These are phyloP conservation scores for Amniataba percoides DNA, from an alignment of 2,797 vertebrate species.

Conservation along the genomic window DNA sequence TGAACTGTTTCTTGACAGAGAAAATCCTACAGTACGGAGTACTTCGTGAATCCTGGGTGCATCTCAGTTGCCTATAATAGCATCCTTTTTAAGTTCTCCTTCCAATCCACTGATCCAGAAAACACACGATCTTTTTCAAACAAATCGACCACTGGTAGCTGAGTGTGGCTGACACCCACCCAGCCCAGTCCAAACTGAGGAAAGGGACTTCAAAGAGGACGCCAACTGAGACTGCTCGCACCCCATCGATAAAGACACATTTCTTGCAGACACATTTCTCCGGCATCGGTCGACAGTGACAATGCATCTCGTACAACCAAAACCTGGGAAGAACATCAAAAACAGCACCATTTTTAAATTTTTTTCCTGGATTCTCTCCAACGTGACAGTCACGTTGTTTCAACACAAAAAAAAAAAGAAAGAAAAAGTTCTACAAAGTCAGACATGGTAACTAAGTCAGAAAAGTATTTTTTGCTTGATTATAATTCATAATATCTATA, in stretches of 20 bases:
- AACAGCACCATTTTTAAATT: constrained; percentile 79
- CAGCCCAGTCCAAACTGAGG: constrained; percentile 24
- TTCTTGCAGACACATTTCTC: constrained; percentile 62
- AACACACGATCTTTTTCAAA: constrained; percentile 31
- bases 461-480: constrained; percentile 73
- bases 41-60: constrained; percentile 45
- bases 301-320: constrained; percentile 60
- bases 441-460: constrained; percentile 72
- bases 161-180: constrained; percentile 4
- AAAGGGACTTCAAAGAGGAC: constrained; percentile 52
- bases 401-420: constrained; percentile 66
- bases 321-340: constrained; percentile 79
- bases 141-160: constrained; percentile 25
- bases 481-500: constrained; percentile 76
- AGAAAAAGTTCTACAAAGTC: constrained; percentile 77
- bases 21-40: constrained; percentile 58
- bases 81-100: constrained; percentile 33
- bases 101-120: constrained; percentile 50
- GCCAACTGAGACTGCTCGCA: constrained; percentile 27
- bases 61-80: constrained; percentile 40
- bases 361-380: constrained; percentile 77
- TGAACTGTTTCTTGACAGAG: constrained; percentile 75
- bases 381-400: constrained; percentile 71
- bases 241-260: constrained; percentile 45
- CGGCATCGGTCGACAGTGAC: constrained; percentile 59